A percentile compares a stretch with the other conserved stretches of the same genome.
Conservation (phyloP, 1,140 invertebrate genomes). For the Penaeus japonicus region DNA sequence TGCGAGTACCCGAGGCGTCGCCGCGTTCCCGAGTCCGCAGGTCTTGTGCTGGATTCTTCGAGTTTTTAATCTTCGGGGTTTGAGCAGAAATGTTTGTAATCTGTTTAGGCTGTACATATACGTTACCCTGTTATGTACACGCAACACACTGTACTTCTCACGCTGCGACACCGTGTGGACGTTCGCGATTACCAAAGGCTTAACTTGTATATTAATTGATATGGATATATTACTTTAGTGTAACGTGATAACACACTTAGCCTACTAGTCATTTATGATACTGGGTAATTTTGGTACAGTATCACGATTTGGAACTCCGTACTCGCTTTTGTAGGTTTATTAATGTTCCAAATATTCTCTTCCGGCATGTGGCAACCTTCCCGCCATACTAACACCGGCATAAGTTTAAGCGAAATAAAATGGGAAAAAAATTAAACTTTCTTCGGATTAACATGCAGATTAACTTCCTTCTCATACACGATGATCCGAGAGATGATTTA, state of each 20-base stretch:
- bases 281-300: slow-evolving; percentile 54
- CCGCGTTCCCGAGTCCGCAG: slow-evolving; percentile 31
- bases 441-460: slow-evolving; percentile 37
- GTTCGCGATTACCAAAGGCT: slow-evolving; percentile 51
- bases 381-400: slow-evolving; percentile 44
- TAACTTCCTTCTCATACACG: slow-evolving; percentile 4
- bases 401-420: slow-evolving; percentile 30
- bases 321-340: slow-evolving; percentile 56
- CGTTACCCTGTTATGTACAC: slow-evolving; percentile 17
- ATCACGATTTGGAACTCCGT: slow-evolving; percentile 54
- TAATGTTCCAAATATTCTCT: slow-evolving; percentile 49
- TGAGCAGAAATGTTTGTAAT: slow-evolving; percentile 52
- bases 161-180: slow-evolving; percentile 38
- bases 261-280: slow-evolving; percentile 55
- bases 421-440: no score
- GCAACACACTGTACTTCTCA: background rate
- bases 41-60: slow-evolving; percentile 51
- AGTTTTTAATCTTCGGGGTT: slow-evolving; percentile 41
- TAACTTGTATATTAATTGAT: slow-evolving; percentile 44
- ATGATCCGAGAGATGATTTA: background rate
- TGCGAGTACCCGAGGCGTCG: background rate
- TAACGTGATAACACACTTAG: slow-evolving; percentile 54
- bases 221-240: slow-evolving; percentile 50
- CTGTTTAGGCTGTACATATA: slow-evolving; percentile 52
- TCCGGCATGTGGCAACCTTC: slow-evolving; percentile 27